phyloP scores from a whole-genome alignment of 1,140 invertebrate genomes.

The Apis laboriosa region DNA sequence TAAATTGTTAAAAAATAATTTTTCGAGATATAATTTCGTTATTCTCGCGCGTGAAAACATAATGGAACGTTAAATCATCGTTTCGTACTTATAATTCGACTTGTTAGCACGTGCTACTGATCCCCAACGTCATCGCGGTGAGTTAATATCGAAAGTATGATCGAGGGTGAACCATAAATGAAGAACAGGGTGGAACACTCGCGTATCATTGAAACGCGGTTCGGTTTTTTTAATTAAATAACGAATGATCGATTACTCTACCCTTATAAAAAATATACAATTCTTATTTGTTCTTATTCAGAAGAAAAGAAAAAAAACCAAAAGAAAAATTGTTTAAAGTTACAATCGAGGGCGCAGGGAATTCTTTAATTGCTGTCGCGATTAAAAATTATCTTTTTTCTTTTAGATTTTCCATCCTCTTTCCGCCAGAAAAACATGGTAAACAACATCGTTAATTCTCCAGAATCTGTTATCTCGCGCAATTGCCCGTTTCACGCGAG shows the following conservation, averaged over 20 bases:
- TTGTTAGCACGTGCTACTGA: conserved; percentile 28
- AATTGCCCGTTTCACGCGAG: background rate
- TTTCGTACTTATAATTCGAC: conserved; percentile 24
- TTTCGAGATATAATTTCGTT: background rate
- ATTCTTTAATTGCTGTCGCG: background rate
- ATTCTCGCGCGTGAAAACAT: background rate
- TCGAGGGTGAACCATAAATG: conserved; percentile 36
- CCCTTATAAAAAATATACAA: background rate
- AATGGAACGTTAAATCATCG: conserved; percentile 15
- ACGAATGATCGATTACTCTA: conserved; percentile 9
- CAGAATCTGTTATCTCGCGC: background rate
- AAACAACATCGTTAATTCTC: conserved; percentile 50
- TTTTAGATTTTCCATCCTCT: background rate
- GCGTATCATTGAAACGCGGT: background rate
- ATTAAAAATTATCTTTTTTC: background rate
- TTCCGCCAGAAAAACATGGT: conserved; percentile 3
- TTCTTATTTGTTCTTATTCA: background rate
- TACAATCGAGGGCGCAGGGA: background rate
- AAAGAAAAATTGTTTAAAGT: background rate
- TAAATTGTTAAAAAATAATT: background rate
- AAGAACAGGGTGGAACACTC: conserved; percentile 10
- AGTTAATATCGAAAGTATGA: conserved; percentile 43
- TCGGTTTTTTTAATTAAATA: conserved; percentile 37
- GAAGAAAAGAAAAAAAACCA: background rate
- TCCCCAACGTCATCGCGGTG: conserved; percentile 1